Evolutionary conservation across 2,888 invertebrate genomes (phyloP).

Genomic region (Andricus quercusramuli): DNA sequence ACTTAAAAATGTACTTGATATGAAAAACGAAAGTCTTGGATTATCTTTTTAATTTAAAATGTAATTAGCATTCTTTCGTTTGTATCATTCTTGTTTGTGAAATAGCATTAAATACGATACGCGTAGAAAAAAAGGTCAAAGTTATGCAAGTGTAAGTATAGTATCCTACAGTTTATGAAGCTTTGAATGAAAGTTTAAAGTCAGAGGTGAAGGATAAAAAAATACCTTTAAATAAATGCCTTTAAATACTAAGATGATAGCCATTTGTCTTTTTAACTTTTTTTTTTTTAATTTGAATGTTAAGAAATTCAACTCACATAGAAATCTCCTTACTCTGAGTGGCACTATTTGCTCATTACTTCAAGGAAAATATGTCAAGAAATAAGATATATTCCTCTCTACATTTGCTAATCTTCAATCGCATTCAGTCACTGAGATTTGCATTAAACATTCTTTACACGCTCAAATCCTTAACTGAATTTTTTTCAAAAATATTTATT

Average conservation of each 20-base stretch:
- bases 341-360: constrained; percentile 16
- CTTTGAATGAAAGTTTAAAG: constrained; percentile 25
- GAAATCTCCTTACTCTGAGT: constrained; percentile 22
- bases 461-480: background rate
- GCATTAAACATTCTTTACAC: background rate
- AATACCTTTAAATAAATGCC: background rate
- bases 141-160: constrained; percentile 39
- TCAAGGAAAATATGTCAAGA: constrained; percentile 11
- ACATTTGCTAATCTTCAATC: constrained; percentile 15
- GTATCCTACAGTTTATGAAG: background rate
- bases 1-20: background rate
- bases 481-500: background rate
- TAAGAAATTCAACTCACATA: constrained; percentile 19
- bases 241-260: constrained; percentile 12
- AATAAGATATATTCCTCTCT: background rate
- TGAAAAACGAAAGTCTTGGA: background rate
- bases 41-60: background rate
- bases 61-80: background rate
- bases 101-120: constrained; percentile 34
- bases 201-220: constrained; percentile 20
- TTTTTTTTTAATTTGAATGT: background rate
- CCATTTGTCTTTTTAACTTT: no score
- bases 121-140: constrained; percentile 12
- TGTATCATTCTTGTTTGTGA: constrained; percentile 31
- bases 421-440: background rate